Base-by-base conservation (phyloP, 2,797 vertebrate genomes). In the Anniella stebbinsi region DNA sequence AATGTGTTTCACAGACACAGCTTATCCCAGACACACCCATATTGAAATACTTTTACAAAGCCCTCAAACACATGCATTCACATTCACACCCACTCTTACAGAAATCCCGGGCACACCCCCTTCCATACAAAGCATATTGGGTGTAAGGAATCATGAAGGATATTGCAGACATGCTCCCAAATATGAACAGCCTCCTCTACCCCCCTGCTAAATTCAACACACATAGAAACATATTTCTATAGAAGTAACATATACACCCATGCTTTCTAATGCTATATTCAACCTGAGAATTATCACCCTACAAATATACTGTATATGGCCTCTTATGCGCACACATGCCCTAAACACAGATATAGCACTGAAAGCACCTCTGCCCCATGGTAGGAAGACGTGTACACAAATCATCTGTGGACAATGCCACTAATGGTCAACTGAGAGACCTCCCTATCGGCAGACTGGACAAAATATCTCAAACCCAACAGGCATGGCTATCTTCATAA, bases 21-120 rank as follows among this genome's bases (percentile, higher is more conserved):
- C 67, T 81, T 45, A 48, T 60, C 63, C 45, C 60, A 13, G 89
- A 51, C 89, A 87, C 80, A 78, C 86, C 80, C 86, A 69, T 15
- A 23, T 10, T 11, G n/a, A 60, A 45, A 28, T 15, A 63, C 41
- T 84, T 45, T 7, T 21, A 18, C 51, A 45, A n/a, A 70, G 60
- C 60, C 23, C 9, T 33, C 45, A 1, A 30, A 63, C 9, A 63
- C 88, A 89, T 18, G 33, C 70, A 57, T 57, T 28, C 77, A 30
- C 38, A 4, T 36, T 81, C 89, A 73, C 77, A 25, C 17, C 33
- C 76, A 38, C 66, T 81, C 67, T 60, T 28, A 33, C 66, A 78
- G 41, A 77, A 76, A 69, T 33, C 63, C 57, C 15, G 3, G 45
- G 17, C 86, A 90, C 67, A 87, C 30, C 38, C 80, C n/a, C 86